Evolutionary conservation across 2,797 vertebrate genomes (phyloP), one percentile per base, ranked within the genome.

Genomic region (Urosaurus nigricauda): DNA sequence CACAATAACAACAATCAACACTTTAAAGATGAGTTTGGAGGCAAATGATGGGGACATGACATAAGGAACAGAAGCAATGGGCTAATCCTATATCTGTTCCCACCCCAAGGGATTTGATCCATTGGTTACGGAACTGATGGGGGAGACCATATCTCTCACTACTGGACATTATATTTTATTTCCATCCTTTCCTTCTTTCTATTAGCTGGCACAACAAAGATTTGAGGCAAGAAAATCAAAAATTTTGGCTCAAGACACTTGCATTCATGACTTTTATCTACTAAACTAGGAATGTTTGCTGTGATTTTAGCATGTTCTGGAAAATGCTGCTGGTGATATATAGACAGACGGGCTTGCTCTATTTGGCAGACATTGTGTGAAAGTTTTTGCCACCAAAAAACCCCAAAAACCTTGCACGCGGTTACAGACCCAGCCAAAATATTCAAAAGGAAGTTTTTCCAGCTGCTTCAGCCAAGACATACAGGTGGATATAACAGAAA

Each of bases 361-460:
- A 24, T 60, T 91, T 90, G 92, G 92, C 88, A 90, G 84, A 95
- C 94, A 95, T 95, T 94, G 90, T 19, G 90, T 86, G 89, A 92
- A 92, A 87, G 93, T 93, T 90, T 86, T 13, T 65, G 91, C 94
- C 95, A 93, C 95, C 92, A 86, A 95, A 95, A 68, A 32, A 32
- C 12, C 3, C 12, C 4, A 32, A 13, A 32, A 32, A 68, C 29
- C 87, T 92, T 89, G 0, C 93, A 87, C 84, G 40, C 82, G 80
- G 40, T 89, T 84, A 9, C 0, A 0, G 89, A 93, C 84, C 47
- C 93, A 91, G 94, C 90, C 93, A 94, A 95, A 94, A 94, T 82
- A 94, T 92, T 94, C 90, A 92, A 86, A 90, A 89, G 92, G 14
- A 79, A 51, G 84, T 32, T 63, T 80, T 83, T 93, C 86, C 92